Percentiles rank a stretch among this genome's conserved stretches.
Conservation (phyloP, 2,113 vertebrate genomes). For the Podarcis muralis region DNA sequence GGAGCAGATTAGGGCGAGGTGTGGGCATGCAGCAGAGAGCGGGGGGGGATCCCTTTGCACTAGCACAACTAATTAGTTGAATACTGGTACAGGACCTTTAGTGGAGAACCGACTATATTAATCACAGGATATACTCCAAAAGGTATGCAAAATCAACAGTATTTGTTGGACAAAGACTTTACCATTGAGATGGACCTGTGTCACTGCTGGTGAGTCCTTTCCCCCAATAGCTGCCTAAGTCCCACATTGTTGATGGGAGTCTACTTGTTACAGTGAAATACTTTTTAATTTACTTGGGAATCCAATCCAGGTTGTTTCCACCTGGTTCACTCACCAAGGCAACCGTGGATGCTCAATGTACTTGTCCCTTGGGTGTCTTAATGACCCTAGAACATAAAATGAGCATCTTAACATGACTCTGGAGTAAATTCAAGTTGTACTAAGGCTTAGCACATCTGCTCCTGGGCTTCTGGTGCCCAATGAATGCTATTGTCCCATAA, state of each 20-base stretch:
- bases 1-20: no score
- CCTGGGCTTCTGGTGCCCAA: neutral
- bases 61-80: no score
- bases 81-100: neutral
- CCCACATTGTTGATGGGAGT: neutral
- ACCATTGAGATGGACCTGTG: neutral
- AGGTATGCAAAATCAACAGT: neutral
- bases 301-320: neutral
- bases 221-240: no score
- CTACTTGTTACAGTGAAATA: neutral
- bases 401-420: neutral
- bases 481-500: neutral
- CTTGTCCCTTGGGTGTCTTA: neutral
- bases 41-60: no score
- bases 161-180: neutral
- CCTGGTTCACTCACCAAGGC: no score
- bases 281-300: neutral
- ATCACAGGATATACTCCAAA: neutral
- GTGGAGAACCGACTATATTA: neutral
- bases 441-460: neutral
- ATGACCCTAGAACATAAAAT: neutral
- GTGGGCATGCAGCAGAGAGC: no score
- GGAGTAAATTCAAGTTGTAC: neutral
- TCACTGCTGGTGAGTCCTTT: neutral
- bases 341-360: neutral